phyloP scores from a whole-genome alignment of 2,113 vertebrate species.

The Pithys albifrons region DNA sequence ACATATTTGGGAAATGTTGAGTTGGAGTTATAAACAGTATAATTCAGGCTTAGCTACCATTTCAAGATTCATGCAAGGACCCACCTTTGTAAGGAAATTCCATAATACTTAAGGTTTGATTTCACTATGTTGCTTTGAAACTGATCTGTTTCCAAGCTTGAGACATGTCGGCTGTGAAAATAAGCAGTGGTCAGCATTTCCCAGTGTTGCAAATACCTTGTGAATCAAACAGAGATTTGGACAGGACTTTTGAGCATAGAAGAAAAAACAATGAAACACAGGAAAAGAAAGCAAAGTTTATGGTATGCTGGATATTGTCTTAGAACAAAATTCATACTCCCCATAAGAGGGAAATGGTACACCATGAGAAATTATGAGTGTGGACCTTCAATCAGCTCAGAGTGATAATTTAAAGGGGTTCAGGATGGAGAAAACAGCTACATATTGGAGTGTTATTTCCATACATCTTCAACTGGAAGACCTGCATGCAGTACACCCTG shows the following conservation, averaged over 20 bases:
- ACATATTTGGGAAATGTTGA: background rate
- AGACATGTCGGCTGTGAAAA: background rate
- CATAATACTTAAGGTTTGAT: background rate
- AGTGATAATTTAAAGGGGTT: background rate
- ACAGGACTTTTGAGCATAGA: background rate
- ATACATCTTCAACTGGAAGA: background rate
- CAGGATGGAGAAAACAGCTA: background rate
- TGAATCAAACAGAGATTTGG: background rate
- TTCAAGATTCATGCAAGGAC: background rate
- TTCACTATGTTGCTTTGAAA: background rate
- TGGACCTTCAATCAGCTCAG: background rate
- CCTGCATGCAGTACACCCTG: background rate
- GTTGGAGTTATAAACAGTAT: background rate
- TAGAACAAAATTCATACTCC: background rate
- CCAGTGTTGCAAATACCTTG: background rate
- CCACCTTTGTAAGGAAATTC: background rate
- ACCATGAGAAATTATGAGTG: background rate
- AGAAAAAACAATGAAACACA: background rate
- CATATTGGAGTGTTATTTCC: background rate
- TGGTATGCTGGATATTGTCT: background rate
- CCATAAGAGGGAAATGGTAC: background rate
- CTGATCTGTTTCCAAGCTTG: background rate
- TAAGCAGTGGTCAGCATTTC: fast-evolving
- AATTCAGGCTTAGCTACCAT: background rate
- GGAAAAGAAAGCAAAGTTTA: background rate